phyloP scores from a whole-genome alignment of 2,888 invertebrate species.

The Bruchidius siliquastri region DNA sequence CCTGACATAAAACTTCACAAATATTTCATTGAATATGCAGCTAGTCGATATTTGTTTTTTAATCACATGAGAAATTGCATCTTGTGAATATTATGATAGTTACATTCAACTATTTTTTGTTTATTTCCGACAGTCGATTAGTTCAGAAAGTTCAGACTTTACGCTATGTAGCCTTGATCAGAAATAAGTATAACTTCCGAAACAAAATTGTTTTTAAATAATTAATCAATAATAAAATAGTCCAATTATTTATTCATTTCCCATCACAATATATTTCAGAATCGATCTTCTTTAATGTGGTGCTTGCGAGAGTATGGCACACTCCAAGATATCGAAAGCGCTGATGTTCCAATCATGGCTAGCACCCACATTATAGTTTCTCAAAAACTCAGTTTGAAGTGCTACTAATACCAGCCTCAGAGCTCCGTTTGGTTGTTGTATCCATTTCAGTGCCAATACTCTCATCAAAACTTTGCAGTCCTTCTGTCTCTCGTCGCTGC shows the following conservation, averaged over 20 bases:
- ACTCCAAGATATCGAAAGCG: constrained; percentile 40
- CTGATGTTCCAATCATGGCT: constrained; percentile 43
- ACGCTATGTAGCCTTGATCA: no score
- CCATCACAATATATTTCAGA: not conserved
- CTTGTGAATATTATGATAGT: no score
- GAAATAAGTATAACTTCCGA: no score
- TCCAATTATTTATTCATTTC: not conserved
- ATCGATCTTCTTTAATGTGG: constrained; percentile 5
- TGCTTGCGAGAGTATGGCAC: constrained; percentile 32
- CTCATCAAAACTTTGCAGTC: constrained; percentile 37
- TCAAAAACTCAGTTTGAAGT: constrained; percentile 42
- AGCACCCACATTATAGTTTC: constrained; percentile 35
- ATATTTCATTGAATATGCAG: no score
- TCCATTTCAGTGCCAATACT: constrained; percentile 44
- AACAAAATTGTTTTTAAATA: no score
- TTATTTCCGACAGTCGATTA: no score
- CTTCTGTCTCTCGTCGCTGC: constrained; percentile 27
- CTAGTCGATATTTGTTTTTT: no score
- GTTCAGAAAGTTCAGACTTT: no score
- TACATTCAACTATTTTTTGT: no score
- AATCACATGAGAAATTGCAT: no score
- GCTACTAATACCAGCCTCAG: constrained; percentile 42
- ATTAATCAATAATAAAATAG: no score
- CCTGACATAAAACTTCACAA: no score
- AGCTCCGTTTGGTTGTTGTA: constrained; percentile 27